These are phyloP conservation scores for Polia nebulosa DNA, from an alignment of 2,888 invertebrate species.

Conservation along the genomic window DNA sequence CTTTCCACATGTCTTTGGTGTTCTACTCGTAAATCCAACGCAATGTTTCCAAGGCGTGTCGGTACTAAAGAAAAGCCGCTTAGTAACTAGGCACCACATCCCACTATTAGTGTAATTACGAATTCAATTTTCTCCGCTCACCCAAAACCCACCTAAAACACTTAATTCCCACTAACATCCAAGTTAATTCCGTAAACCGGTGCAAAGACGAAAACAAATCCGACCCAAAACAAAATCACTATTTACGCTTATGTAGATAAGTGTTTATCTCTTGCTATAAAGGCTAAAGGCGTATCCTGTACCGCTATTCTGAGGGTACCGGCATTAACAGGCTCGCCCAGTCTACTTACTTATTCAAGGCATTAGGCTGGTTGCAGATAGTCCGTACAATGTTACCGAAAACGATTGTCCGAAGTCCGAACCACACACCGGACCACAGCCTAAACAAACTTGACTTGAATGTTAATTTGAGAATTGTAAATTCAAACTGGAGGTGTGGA, in stretches of 20 bases:
- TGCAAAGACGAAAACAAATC: slow-evolving; percentile 60
- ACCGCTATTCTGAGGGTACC: slow-evolving; percentile 56
- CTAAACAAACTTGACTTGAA: slow-evolving; percentile 68
- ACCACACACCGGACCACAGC: slow-evolving; percentile 50
- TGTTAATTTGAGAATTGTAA: slow-evolving; percentile 56
- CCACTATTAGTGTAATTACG: slow-evolving; percentile 41
- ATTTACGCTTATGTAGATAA: slow-evolving; percentile 66
- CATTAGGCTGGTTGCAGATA: slow-evolving; percentile 66
- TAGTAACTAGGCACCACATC: background rate
- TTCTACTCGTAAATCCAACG: background rate
- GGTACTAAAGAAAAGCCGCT: slow-evolving; percentile 16
- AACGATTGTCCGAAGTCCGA: slow-evolving; percentile 60
- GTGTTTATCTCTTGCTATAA: slow-evolving; percentile 62
- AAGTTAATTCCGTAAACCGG: slow-evolving; percentile 50
- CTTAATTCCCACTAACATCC: slow-evolving; percentile 45
- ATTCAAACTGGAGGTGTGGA: slow-evolving; percentile 51
- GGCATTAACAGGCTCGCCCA: slow-evolving; percentile 63
- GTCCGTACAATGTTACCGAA: slow-evolving; percentile 61
- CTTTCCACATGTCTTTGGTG: too few relatives aligned
- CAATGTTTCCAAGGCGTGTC: background rate
- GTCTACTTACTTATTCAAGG: slow-evolving; percentile 70
- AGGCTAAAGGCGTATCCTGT: slow-evolving; percentile 58
- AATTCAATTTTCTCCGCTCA: slow-evolving; percentile 36
- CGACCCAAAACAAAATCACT: slow-evolving; percentile 60
- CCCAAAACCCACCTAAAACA: slow-evolving; percentile 35